Conservation (phyloP, 2,113 vertebrate species). For the Oreotrochilus melanogaster region DNA sequence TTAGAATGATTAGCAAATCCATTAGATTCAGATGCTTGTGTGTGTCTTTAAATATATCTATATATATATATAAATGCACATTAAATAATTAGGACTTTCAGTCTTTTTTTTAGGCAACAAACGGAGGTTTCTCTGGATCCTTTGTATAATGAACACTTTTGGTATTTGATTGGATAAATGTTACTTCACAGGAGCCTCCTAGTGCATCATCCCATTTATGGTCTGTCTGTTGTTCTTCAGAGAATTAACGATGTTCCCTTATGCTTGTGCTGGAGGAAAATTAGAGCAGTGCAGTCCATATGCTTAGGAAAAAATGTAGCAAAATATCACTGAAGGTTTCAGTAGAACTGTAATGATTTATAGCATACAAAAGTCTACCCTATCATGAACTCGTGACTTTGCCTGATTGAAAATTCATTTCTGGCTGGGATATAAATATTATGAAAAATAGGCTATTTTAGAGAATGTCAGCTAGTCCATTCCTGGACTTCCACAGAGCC, state of each 20-base stretch:
- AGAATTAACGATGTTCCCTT: not conserved
- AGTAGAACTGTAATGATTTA: slow-evolving; percentile 36
- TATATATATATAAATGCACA: not conserved
- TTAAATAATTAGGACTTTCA: not conserved
- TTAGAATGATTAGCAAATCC: not conserved
- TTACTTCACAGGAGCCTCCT: not conserved
- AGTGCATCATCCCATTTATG: not conserved
- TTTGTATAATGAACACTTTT: not conserved
- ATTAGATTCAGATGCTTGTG: not conserved
- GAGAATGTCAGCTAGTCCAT: not conserved
- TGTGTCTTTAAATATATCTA: not conserved
- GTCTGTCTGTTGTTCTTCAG: slow-evolving; percentile 7
- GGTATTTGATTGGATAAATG: slow-evolving; percentile 17
- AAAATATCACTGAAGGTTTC: not conserved
- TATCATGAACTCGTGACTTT: not conserved
- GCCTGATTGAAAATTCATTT: slow-evolving; percentile 36
- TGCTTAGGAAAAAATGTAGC: not conserved
- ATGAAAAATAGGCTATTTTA: not conserved
- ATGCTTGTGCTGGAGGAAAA: not conserved
- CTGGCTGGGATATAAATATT: slow-evolving; percentile 21
- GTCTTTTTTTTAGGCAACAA: not conserved
- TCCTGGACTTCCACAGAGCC: not conserved
- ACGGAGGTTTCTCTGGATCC: not conserved
- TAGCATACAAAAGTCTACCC: not conserved
- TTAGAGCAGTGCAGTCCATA: not conserved